Percentiles rank a stretch among this genome's conserved stretches.
These are phyloP conservation scores for Galerucella calmariensis DNA, from an alignment of 2,888 invertebrate species.

Conservation along the genomic window DNA sequence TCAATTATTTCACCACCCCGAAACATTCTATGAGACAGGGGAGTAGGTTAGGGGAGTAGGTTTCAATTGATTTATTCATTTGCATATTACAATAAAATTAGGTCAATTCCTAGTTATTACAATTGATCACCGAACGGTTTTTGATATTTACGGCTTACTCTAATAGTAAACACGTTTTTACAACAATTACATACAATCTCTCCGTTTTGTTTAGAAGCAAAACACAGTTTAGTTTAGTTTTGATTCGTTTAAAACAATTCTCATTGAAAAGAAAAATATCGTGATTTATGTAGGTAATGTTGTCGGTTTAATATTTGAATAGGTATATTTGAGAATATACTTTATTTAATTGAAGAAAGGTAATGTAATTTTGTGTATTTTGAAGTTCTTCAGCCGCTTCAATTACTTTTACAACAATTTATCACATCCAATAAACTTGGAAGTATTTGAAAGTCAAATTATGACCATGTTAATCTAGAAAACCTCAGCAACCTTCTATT, in stretches of 20 bases:
- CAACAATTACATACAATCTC: background rate
- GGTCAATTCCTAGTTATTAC: background rate
- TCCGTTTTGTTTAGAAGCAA: background rate
- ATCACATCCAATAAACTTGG: background rate
- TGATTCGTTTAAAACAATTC: background rate
- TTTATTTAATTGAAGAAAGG: background rate
- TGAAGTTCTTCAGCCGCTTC: background rate
- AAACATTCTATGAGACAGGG: background rate
- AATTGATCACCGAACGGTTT: background rate
- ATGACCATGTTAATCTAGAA: conserved; percentile 4
- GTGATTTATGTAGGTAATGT: background rate
- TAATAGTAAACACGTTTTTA: background rate
- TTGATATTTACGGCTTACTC: background rate
- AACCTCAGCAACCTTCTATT: background rate
- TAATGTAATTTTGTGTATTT: background rate
- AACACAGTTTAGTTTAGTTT: background rate
- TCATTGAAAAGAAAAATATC: background rate
- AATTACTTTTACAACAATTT: background rate
- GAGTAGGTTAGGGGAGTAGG: background rate
- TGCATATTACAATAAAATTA: background rate
- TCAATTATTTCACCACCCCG: background rate
- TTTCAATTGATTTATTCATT: background rate
- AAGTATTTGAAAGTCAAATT: background rate
- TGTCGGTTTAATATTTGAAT: background rate
- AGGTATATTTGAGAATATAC: background rate